A percentile compares a stretch with the other conserved stretches of the same genome.
phyloP scores from a whole-genome alignment of 35 echinoderm and acorn worm genomes.

The Ophioderma brevispina region DNA sequence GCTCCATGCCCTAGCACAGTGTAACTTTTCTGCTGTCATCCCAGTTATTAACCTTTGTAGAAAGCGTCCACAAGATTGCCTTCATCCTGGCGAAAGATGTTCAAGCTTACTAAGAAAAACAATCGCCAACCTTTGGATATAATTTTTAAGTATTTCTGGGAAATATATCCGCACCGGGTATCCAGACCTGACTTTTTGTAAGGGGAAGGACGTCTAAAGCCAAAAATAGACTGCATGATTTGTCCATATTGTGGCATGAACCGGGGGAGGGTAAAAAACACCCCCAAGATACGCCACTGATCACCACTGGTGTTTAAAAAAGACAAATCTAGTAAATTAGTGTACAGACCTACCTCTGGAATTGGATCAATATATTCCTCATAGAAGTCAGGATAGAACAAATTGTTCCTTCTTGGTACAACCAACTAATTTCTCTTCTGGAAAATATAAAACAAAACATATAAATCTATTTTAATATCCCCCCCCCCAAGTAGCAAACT shows the following conservation, averaged over 20 bases:
- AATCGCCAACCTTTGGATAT: too few relatives aligned
- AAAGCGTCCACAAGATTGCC: conserved; percentile 20
- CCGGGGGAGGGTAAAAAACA: too few relatives aligned
- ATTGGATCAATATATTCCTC: conserved; percentile 46
- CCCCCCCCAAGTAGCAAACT: too few relatives aligned
- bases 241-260: too few relatives aligned
- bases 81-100: conserved; percentile 28
- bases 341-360: conserved; percentile 35
- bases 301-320: background rate
- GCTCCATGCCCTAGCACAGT: conserved; percentile 50
- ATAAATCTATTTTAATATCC: too few relatives aligned
- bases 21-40: conserved; percentile 23
- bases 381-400: conserved; percentile 43
- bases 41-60: conserved; percentile 37
- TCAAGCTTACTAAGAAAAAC: too few relatives aligned
- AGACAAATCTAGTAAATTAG: background rate
- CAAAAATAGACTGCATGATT: too few relatives aligned
- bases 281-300: too few relatives aligned
- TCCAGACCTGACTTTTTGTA: too few relatives aligned
- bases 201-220: too few relatives aligned
- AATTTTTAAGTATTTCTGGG: too few relatives aligned
- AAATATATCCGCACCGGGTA: too few relatives aligned
- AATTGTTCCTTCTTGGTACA: conserved; percentile 51
- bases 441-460: conserved; percentile 2
- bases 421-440: conserved; percentile 52